Percentiles rank a stretch among this genome's conserved stretches.
phyloP scores from a whole-genome alignment of 2,888 invertebrate genomes.

The Alviniconcha strummeri region DNA sequence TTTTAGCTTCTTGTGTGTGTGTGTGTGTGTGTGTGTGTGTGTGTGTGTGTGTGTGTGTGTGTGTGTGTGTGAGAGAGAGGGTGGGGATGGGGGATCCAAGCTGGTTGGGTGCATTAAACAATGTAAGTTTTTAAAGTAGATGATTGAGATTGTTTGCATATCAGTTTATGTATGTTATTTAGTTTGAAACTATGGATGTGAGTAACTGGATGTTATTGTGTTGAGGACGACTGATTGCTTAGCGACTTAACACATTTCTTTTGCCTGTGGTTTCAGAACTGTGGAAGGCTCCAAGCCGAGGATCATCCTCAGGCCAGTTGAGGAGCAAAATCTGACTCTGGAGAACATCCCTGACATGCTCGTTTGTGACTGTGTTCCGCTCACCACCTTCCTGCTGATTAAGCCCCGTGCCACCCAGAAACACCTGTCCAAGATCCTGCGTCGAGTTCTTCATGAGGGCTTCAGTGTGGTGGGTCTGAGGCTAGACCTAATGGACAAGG shows the following conservation, averaged over 20 bases:
- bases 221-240: too few relatives aligned
- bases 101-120: not conserved
- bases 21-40: not conserved
- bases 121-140: not conserved
- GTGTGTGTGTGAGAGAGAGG: not conserved
- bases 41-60: constrained; percentile 1
- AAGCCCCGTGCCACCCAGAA: constrained; percentile 63
- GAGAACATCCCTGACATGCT: constrained; percentile 60
- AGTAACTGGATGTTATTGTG: too few relatives aligned
- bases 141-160: too few relatives aligned
- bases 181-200: too few relatives aligned
- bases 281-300: constrained; percentile 11
- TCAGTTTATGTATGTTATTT: too few relatives aligned
- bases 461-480: constrained; percentile 62
- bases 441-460: constrained; percentile 62
- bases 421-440: constrained; percentile 62
- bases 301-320: constrained; percentile 17
- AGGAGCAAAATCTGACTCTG: constrained; percentile 27
- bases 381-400: constrained; percentile 62
- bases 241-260: too few relatives aligned
- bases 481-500: constrained; percentile 47
- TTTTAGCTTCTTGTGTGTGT: not conserved
- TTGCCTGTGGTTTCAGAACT: too few relatives aligned
- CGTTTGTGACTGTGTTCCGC: constrained; percentile 58
- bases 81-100: not conserved